Evolutionary conservation across 2,888 invertebrate species (phyloP).

Genomic region (Oscheius sp.): DNA sequence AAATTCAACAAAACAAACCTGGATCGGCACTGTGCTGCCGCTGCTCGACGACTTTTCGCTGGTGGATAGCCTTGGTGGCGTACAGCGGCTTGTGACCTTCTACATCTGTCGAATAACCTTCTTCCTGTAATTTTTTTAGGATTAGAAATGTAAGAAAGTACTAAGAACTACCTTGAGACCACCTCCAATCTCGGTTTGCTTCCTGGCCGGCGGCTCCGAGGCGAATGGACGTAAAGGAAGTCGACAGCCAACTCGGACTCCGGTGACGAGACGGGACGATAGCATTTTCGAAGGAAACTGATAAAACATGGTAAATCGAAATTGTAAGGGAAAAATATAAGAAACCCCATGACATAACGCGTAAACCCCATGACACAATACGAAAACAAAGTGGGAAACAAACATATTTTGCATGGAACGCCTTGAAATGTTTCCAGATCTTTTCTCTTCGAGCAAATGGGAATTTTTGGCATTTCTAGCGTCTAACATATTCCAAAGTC

Average conservation of each 20-base stretch:
- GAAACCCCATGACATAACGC: too few relatives aligned
- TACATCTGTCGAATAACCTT: conserved; percentile 34
- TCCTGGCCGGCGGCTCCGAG: not conserved
- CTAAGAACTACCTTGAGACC: not conserved
- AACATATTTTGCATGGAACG: too few relatives aligned
- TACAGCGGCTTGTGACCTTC: conserved; percentile 41
- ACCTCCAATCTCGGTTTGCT: not conserved
- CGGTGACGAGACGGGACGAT: conserved; percentile 6
- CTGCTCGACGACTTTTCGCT: conserved; percentile 43
- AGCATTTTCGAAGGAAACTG: conserved; percentile 1
- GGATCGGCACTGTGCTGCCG: conserved; percentile 48
- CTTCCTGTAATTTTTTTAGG: conserved; percentile 22
- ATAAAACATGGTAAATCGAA: too few relatives aligned
- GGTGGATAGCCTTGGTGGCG: conserved; percentile 50
- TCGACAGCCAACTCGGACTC: not conserved
- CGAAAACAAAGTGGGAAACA: too few relatives aligned
- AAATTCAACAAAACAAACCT: conserved; percentile 23
- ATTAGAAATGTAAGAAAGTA: not conserved
- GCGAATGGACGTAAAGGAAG: conserved; percentile 7
- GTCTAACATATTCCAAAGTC: too few relatives aligned
- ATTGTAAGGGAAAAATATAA: too few relatives aligned
- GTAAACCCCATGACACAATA: too few relatives aligned
- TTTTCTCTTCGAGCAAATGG: too few relatives aligned
- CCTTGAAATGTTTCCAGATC: too few relatives aligned
- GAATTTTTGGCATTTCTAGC: too few relatives aligned